Conservation (phyloP, 2,888 invertebrate genomes). For the Nymphalis urticae region DNA sequence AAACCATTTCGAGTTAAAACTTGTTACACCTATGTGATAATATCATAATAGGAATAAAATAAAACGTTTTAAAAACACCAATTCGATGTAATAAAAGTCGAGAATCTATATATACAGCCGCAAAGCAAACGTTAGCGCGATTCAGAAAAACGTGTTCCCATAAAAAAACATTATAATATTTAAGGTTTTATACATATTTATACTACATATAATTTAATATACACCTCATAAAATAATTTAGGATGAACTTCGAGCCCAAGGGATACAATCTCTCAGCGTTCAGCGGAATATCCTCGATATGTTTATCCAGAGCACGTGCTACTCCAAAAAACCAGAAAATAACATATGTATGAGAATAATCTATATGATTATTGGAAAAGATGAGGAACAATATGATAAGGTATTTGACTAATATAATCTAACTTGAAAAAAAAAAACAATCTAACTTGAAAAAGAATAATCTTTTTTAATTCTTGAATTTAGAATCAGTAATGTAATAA, state of each 20-base stretch:
- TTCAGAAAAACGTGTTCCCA: no score
- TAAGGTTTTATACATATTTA: no score
- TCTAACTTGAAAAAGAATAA: not conserved
- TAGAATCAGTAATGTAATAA: no score
- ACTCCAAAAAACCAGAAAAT: constrained; percentile 46
- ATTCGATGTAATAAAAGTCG: no score
- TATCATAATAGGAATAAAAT: no score
- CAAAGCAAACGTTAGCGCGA: no score
- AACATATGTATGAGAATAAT: constrained; percentile 63
- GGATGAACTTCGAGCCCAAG: constrained; percentile 54
- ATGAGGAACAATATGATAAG: constrained; percentile 68
- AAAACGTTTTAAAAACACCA: no score
- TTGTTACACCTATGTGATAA: no score
- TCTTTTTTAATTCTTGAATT: not conserved
- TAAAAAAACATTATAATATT: no score
- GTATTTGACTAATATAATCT: constrained; percentile 46
- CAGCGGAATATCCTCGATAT: constrained; percentile 49
- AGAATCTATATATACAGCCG: no score
- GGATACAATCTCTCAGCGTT: constrained; percentile 52
- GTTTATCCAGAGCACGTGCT: constrained; percentile 55
- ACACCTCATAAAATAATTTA: constrained; percentile 40
- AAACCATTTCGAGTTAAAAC: no score
- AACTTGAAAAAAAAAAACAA: no score
- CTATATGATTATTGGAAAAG: constrained; percentile 65
- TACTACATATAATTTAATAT: not conserved